A percentile compares a stretch with the other conserved stretches of the same genome.
Conservation (phyloP, 2,113 vertebrate genomes). For the Megaleporinus macrocephalus region DNA sequence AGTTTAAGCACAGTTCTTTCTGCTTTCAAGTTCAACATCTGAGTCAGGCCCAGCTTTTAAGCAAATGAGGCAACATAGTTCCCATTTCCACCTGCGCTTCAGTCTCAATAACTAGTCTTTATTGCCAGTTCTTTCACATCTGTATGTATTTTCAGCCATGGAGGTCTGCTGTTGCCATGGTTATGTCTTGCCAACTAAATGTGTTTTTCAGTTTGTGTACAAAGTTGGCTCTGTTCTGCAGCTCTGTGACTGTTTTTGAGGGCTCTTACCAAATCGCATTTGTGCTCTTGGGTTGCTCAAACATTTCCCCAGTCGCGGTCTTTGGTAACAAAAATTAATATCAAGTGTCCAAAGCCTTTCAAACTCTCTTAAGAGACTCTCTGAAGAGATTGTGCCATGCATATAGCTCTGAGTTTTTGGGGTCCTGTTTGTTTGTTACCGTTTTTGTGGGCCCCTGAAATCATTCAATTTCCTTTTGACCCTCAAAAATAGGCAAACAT, state of each 20-base stretch:
- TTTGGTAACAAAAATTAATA: conserved; percentile 26
- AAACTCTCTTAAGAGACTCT: conserved; percentile 7
- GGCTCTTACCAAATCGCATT: conserved; percentile 47
- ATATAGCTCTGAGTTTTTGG: neutral
- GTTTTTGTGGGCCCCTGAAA: neutral
- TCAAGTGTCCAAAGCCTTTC: conserved; percentile 9
- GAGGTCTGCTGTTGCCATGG: conserved; percentile 19
- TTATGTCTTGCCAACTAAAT: conserved; percentile 30
- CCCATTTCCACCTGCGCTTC: neutral
- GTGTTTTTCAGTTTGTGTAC: conserved; percentile 46
- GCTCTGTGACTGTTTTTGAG: conserved; percentile 29
- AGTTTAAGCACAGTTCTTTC: conserved; percentile 1
- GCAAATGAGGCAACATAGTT: neutral
- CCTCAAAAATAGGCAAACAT: neutral
- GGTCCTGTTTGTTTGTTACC: neutral
- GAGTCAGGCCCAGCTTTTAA: neutral
- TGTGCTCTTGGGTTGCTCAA: conserved; percentile 44
- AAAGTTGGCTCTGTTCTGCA: conserved; percentile 20
- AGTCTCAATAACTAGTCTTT: neutral
- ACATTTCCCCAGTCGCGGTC: conserved; percentile 33
- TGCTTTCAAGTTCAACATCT: conserved; percentile 8
- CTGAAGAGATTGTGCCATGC: conserved; percentile 30
- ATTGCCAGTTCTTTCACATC: neutral
- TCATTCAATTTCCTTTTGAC: neutral
- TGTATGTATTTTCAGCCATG: neutral